phyloP scores from a whole-genome alignment of 2,113 vertebrate species.

The Vidua macroura region DNA sequence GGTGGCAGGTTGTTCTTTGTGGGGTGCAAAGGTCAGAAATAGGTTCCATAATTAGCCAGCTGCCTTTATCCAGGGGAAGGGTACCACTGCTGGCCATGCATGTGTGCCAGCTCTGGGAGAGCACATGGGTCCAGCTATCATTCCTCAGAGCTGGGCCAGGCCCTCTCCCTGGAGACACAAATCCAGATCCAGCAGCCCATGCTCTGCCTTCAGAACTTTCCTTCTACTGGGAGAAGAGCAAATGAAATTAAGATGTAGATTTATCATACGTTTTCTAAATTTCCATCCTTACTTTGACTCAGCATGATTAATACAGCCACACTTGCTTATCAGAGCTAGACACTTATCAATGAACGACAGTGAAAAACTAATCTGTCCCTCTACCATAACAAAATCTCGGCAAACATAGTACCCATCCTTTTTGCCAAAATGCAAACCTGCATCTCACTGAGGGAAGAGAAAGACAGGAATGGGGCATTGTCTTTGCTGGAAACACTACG shows the following conservation, averaged over 20 bases:
- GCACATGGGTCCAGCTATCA: accelerated
- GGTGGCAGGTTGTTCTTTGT: accelerated
- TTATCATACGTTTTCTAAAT: neutral
- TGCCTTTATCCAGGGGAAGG: neutral
- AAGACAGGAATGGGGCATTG: neutral
- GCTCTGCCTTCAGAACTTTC: neutral
- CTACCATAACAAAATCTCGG: neutral
- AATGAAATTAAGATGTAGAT: neutral
- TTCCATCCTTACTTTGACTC: neutral
- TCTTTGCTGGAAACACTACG: neutral
- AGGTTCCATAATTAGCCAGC: neutral
- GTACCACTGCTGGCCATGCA: neutral
- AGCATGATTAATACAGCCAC: neutral
- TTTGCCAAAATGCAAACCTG: neutral
- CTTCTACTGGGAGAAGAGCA: neutral
- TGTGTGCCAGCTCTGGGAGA: accelerated
- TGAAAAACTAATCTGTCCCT: neutral
- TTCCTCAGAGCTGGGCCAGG: neutral
- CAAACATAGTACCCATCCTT: neutral
- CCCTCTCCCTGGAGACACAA: neutral
- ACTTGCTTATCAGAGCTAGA: neutral
- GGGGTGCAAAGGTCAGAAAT: neutral
- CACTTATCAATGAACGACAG: neutral
- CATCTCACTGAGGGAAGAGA: neutral
- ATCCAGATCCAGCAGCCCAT: neutral